phyloP scores from a whole-genome alignment of 2,797 vertebrate genomes.

The Clarias fuscus region DNA sequence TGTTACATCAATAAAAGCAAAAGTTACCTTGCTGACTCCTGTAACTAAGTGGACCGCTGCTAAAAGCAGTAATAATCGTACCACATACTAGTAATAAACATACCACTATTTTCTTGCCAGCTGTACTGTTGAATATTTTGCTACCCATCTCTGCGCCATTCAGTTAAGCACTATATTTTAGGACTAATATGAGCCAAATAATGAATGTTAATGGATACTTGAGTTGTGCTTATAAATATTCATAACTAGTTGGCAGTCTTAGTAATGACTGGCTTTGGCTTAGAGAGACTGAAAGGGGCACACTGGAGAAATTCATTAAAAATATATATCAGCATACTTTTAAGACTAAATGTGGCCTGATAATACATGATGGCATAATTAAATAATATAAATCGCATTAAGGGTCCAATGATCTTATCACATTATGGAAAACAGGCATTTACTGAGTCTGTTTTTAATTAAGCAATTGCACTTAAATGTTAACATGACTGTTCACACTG shows the following conservation, averaged over 20 bases:
- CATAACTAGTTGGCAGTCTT: neutral
- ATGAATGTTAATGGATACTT: neutral
- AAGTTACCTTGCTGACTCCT: neutral
- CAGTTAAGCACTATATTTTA: neutral
- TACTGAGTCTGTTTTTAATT: neutral
- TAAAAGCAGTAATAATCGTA: neutral
- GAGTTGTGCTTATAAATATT: slow-evolving; percentile 22
- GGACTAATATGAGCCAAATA: neutral
- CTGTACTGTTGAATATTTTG: neutral
- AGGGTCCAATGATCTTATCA: neutral
- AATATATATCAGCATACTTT: neutral
- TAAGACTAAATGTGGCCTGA: neutral
- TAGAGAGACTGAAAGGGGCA: neutral
- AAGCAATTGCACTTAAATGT: neutral
- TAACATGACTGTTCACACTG: neutral
- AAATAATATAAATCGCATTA: neutral
- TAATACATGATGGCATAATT: neutral
- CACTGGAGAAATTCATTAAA: neutral
- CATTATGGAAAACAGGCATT: neutral
- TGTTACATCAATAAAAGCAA: neutral
- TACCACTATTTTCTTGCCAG: neutral
- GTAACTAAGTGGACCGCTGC: neutral
- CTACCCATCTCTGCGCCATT: neutral
- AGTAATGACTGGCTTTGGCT: neutral
- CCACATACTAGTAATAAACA: neutral